Evolutionary conservation across 1,140 invertebrate species (phyloP).

Genomic region (Drosophila trapezifrons): DNA sequence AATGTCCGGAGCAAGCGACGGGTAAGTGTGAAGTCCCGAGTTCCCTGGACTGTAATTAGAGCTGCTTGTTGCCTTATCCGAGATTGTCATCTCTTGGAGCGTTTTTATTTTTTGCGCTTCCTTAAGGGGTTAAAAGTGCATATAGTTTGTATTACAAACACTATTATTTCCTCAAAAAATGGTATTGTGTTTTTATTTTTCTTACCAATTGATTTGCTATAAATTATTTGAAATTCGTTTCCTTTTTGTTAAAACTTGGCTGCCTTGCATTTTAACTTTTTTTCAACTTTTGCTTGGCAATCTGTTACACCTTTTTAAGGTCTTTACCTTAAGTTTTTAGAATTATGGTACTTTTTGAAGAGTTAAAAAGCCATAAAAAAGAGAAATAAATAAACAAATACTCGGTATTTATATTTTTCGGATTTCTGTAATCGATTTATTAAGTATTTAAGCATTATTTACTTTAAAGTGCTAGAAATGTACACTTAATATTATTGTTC

Average conservation of each 20-base stretch:
- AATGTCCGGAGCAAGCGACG: slow-evolving; percentile 96
- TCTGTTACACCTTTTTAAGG: slow-evolving; percentile 5
- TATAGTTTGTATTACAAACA: neutral
- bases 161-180: neutral
- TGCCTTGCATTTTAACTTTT: neutral
- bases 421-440: neutral
- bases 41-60: slow-evolving; percentile 6
- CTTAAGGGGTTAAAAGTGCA: neutral
- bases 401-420: neutral
- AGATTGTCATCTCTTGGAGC: neutral
- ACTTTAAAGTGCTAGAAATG: no score
- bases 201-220: neutral
- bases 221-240: neutral
- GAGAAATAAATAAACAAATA: slow-evolving; percentile 8
- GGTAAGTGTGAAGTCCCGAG: slow-evolving; percentile 86
- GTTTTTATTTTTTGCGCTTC: neutral
- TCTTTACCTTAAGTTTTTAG: neutral
- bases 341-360: neutral
- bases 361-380: neutral
- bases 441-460: neutral
- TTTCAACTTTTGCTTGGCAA: neutral
- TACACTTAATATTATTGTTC: no score
- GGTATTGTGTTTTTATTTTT: neutral
- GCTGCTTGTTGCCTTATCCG: neutral
- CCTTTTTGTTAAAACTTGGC: neutral